Base-by-base conservation (phyloP, 1,140 invertebrate genomes). In the Drosophila insularis region DNA sequence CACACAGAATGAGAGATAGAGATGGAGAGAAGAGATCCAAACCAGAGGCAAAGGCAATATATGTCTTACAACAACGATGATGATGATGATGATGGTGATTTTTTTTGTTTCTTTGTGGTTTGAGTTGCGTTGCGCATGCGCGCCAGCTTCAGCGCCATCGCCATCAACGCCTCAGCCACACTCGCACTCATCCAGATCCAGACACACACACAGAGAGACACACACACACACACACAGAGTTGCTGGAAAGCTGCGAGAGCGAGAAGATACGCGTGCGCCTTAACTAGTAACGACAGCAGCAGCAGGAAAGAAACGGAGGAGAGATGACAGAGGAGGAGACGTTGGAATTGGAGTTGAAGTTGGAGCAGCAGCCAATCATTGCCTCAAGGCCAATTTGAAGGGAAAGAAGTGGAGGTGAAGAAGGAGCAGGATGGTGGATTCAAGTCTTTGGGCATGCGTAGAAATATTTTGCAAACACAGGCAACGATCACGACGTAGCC, bases 91-190 rank as follows among this genome's bases (percentile, higher is more conserved):
- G 71, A 82, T 82, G 84, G 13, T 37, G 35, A 37, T 84, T 86
- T 79, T 76, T 19, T 10, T 46, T 46, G 5, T 50, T 21, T 46
- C 17, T 46, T 21, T 58, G 55, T 58, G 55, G 76, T 65, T 71
- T 46, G 13, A 43, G 40, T 43, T 78, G 73, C 65, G 78, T 79
- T 81, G 89, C 71, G 74, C 90, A 92, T 81, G 89, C 90, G 91
- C 87, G 90, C 92, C 91, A 81, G 78, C 89, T 90, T 87, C 91
- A 90, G 91, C 92, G 90, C 90, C 90, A 92, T 91, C 92, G 92
- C 92, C 92, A 92, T 92, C 93, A 92, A 93, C 84, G 92, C 93
- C 92, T 93, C 92, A 91, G 90, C 91, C 92, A 92, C 92, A 92
- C 76, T 74, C 76, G 90, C 91, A 92, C 60, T 55, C 43, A 43